Percentiles rank a stretch among this genome's conserved stretches.
Evolutionary conservation across 2,888 invertebrate species (phyloP).

Genomic region (Tryphoninae sp.): DNA sequence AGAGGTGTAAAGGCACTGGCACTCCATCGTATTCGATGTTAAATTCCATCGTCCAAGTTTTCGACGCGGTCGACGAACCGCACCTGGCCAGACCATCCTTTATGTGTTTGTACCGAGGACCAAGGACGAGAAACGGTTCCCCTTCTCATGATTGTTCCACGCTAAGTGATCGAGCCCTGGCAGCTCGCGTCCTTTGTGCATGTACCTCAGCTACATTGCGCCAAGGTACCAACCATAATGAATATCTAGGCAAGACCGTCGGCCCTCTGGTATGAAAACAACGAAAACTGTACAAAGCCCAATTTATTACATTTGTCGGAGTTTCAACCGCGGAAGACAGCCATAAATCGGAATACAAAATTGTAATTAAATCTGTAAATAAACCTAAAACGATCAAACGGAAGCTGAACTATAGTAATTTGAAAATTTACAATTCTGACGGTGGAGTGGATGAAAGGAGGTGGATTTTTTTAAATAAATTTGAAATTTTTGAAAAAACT

Average conservation of each 20-base stretch:
- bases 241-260: neutral
- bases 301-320: constrained; percentile 9
- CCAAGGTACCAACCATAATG: neutral
- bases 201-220: constrained; percentile 41
- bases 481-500: too few species aligned
- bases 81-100: constrained; percentile 59
- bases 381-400: too few species aligned
- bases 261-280: neutral
- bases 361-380: too few species aligned
- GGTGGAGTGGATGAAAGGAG: too few species aligned
- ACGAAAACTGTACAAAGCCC: constrained; percentile 2
- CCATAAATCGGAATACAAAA: neutral
- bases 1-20: neutral
- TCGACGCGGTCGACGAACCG: constrained; percentile 71
- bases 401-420: too few species aligned
- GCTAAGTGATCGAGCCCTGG: constrained; percentile 24
- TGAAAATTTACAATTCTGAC: too few species aligned
- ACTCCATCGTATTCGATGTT: constrained; percentile 1
- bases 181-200: constrained; percentile 43
- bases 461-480: too few species aligned
- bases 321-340: neutral
- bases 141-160: constrained; percentile 27
- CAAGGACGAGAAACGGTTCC: constrained; percentile 45
- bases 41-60: constrained; percentile 53
- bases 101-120: constrained; percentile 18